Evolutionary conservation across 1,140 invertebrate genomes (phyloP).

Genomic region (Caerostris extrusa): DNA sequence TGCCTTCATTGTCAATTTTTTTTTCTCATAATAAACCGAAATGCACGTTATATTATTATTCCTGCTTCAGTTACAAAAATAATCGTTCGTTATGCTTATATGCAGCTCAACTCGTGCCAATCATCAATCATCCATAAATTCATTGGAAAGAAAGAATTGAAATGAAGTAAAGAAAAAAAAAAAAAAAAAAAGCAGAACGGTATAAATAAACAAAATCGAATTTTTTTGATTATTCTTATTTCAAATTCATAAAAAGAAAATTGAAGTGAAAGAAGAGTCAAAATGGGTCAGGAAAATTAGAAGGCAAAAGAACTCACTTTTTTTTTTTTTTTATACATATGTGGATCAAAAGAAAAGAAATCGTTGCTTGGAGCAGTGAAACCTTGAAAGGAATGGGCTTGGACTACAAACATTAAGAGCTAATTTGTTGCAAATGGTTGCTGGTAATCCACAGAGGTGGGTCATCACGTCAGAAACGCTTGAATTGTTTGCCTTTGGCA

Average conservation of each 20-base stretch:
- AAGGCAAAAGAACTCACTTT: conserved; percentile 9
- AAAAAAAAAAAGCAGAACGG: neutral
- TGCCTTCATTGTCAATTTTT: neutral
- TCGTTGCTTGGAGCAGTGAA: conserved; percentile 26
- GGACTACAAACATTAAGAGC: conserved; percentile 52
- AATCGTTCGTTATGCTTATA: conserved; percentile 2
- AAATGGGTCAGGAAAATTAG: conserved; percentile 55
- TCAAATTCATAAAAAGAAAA: neutral
- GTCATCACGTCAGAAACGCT: conserved; percentile 38
- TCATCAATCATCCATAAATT: conserved; percentile 50
- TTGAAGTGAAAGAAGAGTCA: conserved; percentile 29
- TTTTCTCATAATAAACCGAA: neutral
- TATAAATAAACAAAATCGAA: conserved; percentile 49
- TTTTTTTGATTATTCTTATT: conserved; percentile 7
- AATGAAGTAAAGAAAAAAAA: neutral
- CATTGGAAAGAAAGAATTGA: neutral
- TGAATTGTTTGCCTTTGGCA: neutral
- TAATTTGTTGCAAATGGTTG: conserved; percentile 50
- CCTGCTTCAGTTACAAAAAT: conserved; percentile 42
- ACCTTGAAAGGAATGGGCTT: conserved; percentile 52
- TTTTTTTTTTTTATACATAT: neutral
- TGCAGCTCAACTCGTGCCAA: conserved; percentile 25
- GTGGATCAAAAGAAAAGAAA: neutral
- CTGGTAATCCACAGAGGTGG: conserved; percentile 27
- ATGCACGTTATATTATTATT: conserved; percentile 29